Base-by-base conservation (phyloP, 2,797 vertebrate genomes). In the Melanotaenia parkinsoni region DNA sequence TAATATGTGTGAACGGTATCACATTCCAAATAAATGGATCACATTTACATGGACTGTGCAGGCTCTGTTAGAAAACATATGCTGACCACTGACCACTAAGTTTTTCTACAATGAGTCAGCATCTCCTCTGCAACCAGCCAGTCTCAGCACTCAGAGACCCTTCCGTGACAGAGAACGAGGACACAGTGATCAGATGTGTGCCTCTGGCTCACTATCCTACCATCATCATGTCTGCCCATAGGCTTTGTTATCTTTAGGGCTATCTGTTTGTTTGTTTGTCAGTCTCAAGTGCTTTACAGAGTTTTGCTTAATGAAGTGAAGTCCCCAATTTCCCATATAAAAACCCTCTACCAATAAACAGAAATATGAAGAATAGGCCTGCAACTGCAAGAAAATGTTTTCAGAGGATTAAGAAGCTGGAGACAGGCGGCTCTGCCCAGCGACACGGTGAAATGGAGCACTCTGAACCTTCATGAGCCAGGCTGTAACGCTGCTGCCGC, bases 231-330 rank as follows among this genome's bases (percentile, higher is more conserved):
- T 80, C 88, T 89, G 87, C 81, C 83, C 78, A 60, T 79, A 58
- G 81, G 77, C 72, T 85, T 71, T 89, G 86, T 91, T 90, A 83
- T 92, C 78, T 86, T 90, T 85, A 76, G 70, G 71, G 69, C 68
- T 63, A 81, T 76, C 81, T 90, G 81, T 88, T 92, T 92, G 89
- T 91, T 92, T 92, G 89, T 93, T 92, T 92, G 85, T 92, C 85
- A 70, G 86, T 90, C 88, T 92, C 81, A 63, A 89, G 81, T 75
- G 86, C 74, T 87, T 90, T 80, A 67, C 69, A 76, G 79, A 87
- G 82, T 78, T 61, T 28, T 72, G 74, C 80, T 76, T 78, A 76
- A 83, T 66, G 72, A 85, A 88, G 63, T 1, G 11, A 75, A 84
- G 88, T 88, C 85, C 84, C 68, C 82, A 83, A 83, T 86, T 92